A percentile compares a stretch with the other conserved stretches of the same genome.
phyloP scores from a whole-genome alignment of 2,888 invertebrate species.

The Lamellibrachia satsuma region DNA sequence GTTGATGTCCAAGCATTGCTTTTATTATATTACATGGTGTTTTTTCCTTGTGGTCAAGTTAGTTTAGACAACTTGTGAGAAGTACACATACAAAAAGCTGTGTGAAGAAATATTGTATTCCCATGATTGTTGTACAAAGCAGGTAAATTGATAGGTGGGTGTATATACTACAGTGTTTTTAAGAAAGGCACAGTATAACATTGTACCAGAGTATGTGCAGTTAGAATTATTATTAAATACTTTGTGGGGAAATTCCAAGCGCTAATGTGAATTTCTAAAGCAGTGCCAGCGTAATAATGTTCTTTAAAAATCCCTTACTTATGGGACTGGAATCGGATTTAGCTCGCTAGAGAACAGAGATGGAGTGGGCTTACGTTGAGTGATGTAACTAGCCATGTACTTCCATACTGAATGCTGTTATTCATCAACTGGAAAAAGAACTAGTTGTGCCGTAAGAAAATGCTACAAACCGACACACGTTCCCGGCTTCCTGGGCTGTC shows the following conservation, averaged over 20 bases:
- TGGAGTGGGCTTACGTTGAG: background rate
- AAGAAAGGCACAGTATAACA: too few species aligned
- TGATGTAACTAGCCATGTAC: background rate
- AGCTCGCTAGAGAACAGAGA: background rate
- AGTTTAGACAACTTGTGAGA: background rate
- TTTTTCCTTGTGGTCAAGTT: background rate
- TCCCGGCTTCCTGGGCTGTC: background rate
- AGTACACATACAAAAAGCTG: background rate
- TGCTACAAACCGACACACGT: constrained; percentile 21
- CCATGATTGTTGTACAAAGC: background rate
- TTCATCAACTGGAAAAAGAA: background rate
- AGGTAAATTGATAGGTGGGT: too few species aligned
- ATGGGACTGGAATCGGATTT: background rate
- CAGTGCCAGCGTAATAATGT: too few species aligned
- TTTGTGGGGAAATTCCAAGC: too few species aligned
- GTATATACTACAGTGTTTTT: too few species aligned
- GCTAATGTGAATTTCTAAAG: too few species aligned
- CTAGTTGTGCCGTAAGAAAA: background rate
- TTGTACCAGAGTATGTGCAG: too few species aligned
- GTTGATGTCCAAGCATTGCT: background rate
- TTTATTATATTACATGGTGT: background rate
- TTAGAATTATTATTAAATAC: too few species aligned
- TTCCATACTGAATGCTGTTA: background rate
- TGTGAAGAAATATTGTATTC: background rate
- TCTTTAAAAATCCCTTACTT: background rate